Evolutionary conservation across 2,888 invertebrate genomes (phyloP).

Genomic region (Lingula anatina): DNA sequence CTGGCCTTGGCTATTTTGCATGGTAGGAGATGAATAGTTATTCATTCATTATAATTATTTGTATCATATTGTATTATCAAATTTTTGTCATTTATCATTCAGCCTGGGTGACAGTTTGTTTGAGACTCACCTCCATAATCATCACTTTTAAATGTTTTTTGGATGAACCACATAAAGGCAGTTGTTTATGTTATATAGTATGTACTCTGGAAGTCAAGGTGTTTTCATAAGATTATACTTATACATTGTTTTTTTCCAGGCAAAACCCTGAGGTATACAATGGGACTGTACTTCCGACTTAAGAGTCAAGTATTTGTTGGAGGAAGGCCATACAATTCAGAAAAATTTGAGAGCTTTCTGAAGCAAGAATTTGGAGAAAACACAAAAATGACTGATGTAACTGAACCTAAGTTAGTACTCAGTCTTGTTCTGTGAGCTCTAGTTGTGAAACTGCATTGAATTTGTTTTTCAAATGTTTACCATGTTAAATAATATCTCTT

Average conservation of each 20-base stretch:
- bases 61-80: no score
- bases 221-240: no score
- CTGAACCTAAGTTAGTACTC: constrained; percentile 39
- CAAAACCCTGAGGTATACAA: constrained; percentile 65
- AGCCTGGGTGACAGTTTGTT: no score
- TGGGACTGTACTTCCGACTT: constrained; percentile 85
- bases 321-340: constrained; percentile 80
- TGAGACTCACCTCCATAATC: no score
- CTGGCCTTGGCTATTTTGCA: constrained; percentile 77
- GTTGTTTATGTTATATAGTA: no score
- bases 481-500: not conserved
- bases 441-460: not conserved
- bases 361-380: constrained; percentile 81
- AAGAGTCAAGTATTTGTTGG: constrained; percentile 88
- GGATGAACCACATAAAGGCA: no score
- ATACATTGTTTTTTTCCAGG: constrained; percentile 36
- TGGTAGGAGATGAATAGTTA: constrained; percentile 42
- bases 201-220: no score
- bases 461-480: not conserved
- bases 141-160: no score
- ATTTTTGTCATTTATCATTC: no score
- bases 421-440: not conserved
- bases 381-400: constrained; percentile 82
- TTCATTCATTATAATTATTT: no score
- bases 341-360: constrained; percentile 77